phyloP scores from a whole-genome alignment of 2,888 invertebrate genomes.

The Agrochola macilenta region DNA sequence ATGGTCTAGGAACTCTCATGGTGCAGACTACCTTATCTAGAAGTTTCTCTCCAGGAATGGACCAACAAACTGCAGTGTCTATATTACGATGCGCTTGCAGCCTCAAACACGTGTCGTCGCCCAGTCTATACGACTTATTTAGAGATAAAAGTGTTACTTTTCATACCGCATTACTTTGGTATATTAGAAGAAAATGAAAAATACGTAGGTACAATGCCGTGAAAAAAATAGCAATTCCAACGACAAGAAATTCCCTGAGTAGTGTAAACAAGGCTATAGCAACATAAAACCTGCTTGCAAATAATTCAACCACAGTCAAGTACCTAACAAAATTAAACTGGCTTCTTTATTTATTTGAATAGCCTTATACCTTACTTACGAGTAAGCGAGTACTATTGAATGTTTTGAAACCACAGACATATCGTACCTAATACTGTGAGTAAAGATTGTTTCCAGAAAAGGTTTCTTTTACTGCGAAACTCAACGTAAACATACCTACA shows the following conservation, averaged over 20 bases:
- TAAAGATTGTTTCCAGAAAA: constrained; percentile 33
- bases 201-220: background rate
- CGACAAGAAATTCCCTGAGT: constrained; percentile 17
- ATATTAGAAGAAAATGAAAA: background rate
- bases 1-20: constrained; percentile 1
- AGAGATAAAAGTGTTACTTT: background rate
- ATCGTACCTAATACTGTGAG: constrained; percentile 16
- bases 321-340: constrained; percentile 24
- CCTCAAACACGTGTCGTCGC: background rate
- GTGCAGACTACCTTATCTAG: background rate
- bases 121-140: background rate
- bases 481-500: constrained; percentile 29
- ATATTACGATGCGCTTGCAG: background rate
- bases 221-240: background rate
- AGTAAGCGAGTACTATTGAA: constrained; percentile 38
- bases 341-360: constrained; percentile 27
- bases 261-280: constrained; percentile 9
- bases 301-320: constrained; percentile 31
- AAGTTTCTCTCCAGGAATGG: background rate
- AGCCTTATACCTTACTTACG: constrained; percentile 4
- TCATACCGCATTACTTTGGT: background rate
- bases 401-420: constrained; percentile 35
- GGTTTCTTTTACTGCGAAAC: constrained; percentile 38
- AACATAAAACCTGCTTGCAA: constrained; percentile 21
- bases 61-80: background rate